Evolutionary conservation across 1,140 invertebrate genomes (phyloP), one percentile per base, ranked within the genome.

Genomic region (Aradophagus sp.): DNA sequence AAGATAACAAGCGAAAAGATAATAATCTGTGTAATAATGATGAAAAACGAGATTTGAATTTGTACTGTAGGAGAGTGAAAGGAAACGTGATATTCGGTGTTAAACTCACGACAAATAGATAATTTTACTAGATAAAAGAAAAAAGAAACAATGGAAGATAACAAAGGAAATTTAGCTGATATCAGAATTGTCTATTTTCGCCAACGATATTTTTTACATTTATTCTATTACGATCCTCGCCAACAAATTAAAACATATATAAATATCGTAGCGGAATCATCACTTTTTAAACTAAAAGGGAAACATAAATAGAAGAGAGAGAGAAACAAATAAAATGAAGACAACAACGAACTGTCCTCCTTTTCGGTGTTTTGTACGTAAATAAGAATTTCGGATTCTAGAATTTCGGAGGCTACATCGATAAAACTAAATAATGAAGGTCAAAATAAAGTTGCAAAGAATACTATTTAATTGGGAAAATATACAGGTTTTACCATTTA

Each of bases 201-300:
- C 71, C 71, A 67, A 67, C 53, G 39, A 65, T 65, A 68, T 73
- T 73, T 73, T 73, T 67, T 67, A 73, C 55, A 73, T 41, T 68
- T 66, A 73, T 67, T 73, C 62, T 73, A 63, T 59, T 73, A 73
- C 70, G 45, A 59, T 63, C 58, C 39, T 71, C 67, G 58, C 58
- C 50, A 73, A 62, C 26, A 56, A 66, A 62, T 66, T 66, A 34
- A 63, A 50, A 61, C 44, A n/a, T n/a, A 50, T 62, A 63, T 67
- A 58, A 68, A 68, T 73, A 63, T 53, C 53, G 59, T 68, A 67
- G 53, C 11, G 12, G 27, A 39, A 44, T 62, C 61, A 61, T 50
- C 26, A 10, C 36, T 58, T 58, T 73, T 61, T 58, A 35, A 58
- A 53, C 17, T 41, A 45, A 53, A 17, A n/a, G n/a, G n/a, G n/a